Percentiles rank a stretch among this genome's conserved stretches.
These are phyloP conservation scores for Cantharis rufa DNA, from an alignment of 2,888 invertebrate species.

Conservation along the genomic window DNA sequence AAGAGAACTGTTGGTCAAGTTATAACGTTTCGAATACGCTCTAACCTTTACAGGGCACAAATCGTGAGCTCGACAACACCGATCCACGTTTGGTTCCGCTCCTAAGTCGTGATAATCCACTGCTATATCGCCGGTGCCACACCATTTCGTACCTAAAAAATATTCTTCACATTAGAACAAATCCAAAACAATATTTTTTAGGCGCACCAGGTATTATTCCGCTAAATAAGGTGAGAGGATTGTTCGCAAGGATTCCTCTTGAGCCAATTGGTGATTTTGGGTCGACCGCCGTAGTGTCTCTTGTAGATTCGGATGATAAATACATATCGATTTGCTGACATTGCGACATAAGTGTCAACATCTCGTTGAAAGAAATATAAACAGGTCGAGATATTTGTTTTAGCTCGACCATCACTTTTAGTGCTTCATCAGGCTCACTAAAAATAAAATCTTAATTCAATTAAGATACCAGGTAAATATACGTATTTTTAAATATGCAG, in stretches of 20 bases:
- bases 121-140: conserved; percentile 89
- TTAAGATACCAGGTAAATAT: not conserved
- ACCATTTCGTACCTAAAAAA: conserved; percentile 84
- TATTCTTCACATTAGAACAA: not conserved
- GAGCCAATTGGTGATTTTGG: conserved; percentile 17
- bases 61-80: conserved; percentile 89
- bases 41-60: conserved; percentile 82
- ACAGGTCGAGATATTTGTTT: conserved; percentile 66
- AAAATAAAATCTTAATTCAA: conserved; percentile 41
- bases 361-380: conserved; percentile 71
- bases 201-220: conserved; percentile 79
- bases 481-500: not conserved
- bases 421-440: conserved; percentile 74
- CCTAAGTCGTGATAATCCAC: conserved; percentile 84
- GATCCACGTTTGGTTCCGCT: conserved; percentile 70
- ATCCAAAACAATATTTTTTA: not conserved
- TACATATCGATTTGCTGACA: conserved; percentile 68
- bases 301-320: not conserved
- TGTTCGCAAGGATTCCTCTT: conserved; percentile 61
- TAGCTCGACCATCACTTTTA: conserved; percentile 66
- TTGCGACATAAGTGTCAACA: conserved; percentile 79
- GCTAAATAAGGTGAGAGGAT: conserved; percentile 72
- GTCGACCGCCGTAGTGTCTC: not conserved
- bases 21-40: conserved; percentile 74
- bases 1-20: conserved; percentile 80